These are phyloP conservation scores for Drosophila mimetica DNA, from an alignment of 2,888 invertebrate species.

Conservation along the genomic window DNA sequence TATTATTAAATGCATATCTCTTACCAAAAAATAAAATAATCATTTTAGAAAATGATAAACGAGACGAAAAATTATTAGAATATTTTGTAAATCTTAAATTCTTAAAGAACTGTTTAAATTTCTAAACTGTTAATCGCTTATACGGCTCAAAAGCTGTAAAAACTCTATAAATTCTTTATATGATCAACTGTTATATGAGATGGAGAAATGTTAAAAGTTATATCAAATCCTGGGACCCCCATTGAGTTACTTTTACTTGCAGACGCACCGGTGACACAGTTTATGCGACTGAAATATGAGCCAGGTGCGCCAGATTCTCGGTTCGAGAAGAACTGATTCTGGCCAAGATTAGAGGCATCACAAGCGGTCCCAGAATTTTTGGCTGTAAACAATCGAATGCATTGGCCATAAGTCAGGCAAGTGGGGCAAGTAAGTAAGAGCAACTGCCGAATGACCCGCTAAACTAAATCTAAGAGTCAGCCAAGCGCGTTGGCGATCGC, in stretches of 20 bases:
- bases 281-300: slow-evolving; percentile 35
- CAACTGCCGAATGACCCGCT: slow-evolving; percentile 61
- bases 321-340: slow-evolving; percentile 19
- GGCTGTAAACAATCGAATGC: slow-evolving; percentile 37
- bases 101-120: too few relatives aligned
- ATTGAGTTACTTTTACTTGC: slow-evolving; percentile 45
- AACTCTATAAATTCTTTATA: too few relatives aligned
- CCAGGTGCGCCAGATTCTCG: slow-evolving; percentile 38
- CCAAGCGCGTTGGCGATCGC: slow-evolving; percentile 39
- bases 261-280: slow-evolving; percentile 32
- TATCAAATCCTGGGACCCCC: background rate
- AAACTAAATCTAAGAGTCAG: slow-evolving; percentile 63
- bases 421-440: slow-evolving; percentile 44
- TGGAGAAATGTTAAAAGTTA: too few relatives aligned
- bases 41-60: too few relatives aligned
- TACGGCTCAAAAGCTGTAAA: too few relatives aligned
- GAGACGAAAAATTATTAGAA: too few relatives aligned
- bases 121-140: too few relatives aligned
- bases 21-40: too few relatives aligned
- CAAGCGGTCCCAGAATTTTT: slow-evolving; percentile 27
- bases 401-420: slow-evolving; percentile 55
- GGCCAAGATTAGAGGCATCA: slow-evolving; percentile 11
- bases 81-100: too few relatives aligned
- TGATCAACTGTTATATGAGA: too few relatives aligned
- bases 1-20: too few relatives aligned